These are phyloP conservation scores for Tigriopus californicus DNA, from an alignment of 2,888 invertebrate species.

Conservation along the genomic window DNA sequence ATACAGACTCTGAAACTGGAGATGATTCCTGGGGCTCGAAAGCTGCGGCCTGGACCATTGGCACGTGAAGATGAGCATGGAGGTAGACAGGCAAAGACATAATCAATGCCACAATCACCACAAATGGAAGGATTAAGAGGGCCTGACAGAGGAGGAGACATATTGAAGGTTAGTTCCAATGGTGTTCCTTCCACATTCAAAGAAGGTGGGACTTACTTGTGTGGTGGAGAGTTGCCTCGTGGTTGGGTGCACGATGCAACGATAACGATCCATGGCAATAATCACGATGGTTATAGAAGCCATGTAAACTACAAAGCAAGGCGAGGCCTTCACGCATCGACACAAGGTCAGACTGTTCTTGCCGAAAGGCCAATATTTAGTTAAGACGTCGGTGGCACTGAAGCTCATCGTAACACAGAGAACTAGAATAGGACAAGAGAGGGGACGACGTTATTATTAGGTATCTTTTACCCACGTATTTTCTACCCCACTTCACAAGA, in stretches of 20 bases:
- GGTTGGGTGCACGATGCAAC: not conserved
- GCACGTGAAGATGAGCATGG: not conserved
- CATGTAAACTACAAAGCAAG: not conserved
- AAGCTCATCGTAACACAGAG: not conserved
- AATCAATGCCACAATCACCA: not conserved
- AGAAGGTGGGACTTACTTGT: too few relatives aligned
- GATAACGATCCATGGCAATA: not conserved
- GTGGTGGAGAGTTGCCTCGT: too few relatives aligned
- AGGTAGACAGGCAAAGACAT: not conserved
- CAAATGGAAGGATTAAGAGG: not conserved
- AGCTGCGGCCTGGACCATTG: not conserved
- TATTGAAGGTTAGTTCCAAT: too few relatives aligned
- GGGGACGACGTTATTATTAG: too few relatives aligned
- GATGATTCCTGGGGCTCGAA: too few relatives aligned
- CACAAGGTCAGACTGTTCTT: not conserved
- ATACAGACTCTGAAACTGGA: too few relatives aligned
- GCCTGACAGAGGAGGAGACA: not conserved
- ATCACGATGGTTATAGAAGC: not conserved
- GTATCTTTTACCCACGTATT: too few relatives aligned
- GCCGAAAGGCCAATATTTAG: slow-evolving; percentile 5
- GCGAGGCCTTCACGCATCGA: not conserved
- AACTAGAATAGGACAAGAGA: too few relatives aligned
- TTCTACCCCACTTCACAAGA: too few relatives aligned
- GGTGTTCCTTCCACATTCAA: too few relatives aligned
- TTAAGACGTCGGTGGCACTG: not conserved